Evolutionary conservation across 2,888 invertebrate species (phyloP), one percentile per base, ranked within the genome.

Genomic region (Trichacis sp.): DNA sequence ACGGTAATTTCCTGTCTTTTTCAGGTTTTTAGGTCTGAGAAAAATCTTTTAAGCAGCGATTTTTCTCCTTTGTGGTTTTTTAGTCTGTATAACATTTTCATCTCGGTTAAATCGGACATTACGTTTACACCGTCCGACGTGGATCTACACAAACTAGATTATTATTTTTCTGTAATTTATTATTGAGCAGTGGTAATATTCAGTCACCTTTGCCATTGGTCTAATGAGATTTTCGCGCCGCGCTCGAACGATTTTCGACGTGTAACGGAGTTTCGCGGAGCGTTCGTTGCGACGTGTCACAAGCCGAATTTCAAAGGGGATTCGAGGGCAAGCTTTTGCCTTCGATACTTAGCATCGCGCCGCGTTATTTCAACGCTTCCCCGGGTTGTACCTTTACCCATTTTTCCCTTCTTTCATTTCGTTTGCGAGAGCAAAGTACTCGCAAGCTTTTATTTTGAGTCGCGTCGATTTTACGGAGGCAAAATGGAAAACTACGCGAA

Each of bases 151-250:
- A 67, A 67, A 67, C 66, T 67, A 67, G 55, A 67, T 55, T 61
- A 62, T 55, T 66, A 62, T 66, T 52, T 45, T 64, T 66, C 43
- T 58, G 62, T 67, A 59, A 63, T 66, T 67, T 67, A 67, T 67
- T 56, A 63, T 67, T 67, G 67, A 67, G 67, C 67, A 67, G 60
- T 67, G 67, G 51, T 55, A 51, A 67, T 63, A 59, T 67, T 67
- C 63, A 67, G 67, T 67, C 66, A 43, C 43, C 43, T 43, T 19
- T 43, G 62, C 62, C 62, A 45, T 59, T 63, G 59, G 66, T 63
- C 66, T 67, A 57, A 51, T n/a, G 42, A 36, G 38, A 1, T 49
- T 19, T 19, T 43, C 18, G 14, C 40, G 40, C 40, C 14, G 2
- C 14, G 14, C 40, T 40, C 14, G 40, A 40, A 40, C 14, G n/a